Conservation (phyloP, 2,888 invertebrate genomes). For the Drosophila tanythrix region DNA sequence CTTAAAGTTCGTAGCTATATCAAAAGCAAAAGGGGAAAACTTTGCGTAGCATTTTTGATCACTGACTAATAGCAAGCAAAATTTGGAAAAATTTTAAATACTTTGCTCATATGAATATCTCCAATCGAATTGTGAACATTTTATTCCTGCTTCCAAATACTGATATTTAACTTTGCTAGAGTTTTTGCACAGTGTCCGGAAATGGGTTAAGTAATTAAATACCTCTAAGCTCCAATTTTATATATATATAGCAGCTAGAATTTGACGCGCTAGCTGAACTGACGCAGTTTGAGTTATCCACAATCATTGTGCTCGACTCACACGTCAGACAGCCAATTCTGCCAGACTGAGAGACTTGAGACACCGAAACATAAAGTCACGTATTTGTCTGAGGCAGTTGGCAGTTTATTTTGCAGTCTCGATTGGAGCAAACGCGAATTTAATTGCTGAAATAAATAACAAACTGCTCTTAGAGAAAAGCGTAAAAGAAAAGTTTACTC, state of each 20-base stretch:
- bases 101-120: background rate
- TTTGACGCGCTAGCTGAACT: background rate
- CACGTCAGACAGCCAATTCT: constrained; percentile 24
- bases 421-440: constrained; percentile 21
- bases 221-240: background rate
- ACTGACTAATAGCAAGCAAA: background rate
- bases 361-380: constrained; percentile 26
- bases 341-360: constrained; percentile 8
- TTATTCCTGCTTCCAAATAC: background rate
- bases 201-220: background rate
- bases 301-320: constrained; percentile 5
- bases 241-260: background rate
- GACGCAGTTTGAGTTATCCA: constrained; percentile 38
- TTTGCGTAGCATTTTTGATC: background rate
- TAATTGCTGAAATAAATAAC: constrained; percentile 5
- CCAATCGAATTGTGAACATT: background rate
- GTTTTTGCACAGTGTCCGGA: background rate
- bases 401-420: constrained; percentile 36
- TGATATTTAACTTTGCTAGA: background rate
- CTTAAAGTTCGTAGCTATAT: background rate
- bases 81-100: too few relatives aligned
- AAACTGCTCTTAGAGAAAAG: background rate
- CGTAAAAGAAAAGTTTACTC: background rate
- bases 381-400: constrained; percentile 24
- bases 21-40: background rate